A percentile compares a stretch with the other conserved stretches of the same genome.
Evolutionary conservation across 64 coral and sea anemone species (phyloP).

Genomic region (Montipora cactus): DNA sequence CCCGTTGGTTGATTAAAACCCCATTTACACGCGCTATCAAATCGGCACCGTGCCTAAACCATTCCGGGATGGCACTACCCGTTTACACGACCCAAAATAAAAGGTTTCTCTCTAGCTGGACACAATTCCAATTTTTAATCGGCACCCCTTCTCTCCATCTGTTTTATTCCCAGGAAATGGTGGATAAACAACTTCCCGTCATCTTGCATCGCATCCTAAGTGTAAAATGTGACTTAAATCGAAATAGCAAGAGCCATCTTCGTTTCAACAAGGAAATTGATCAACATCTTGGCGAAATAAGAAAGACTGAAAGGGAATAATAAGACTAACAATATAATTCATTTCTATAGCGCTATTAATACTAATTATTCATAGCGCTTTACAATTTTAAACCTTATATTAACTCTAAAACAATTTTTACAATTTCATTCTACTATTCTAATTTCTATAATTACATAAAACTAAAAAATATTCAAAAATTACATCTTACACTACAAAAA

Average conservation of each 20-base stretch:
- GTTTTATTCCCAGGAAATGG: constrained; percentile 21
- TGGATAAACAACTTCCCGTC: neutral
- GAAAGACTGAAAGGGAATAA: too few relatives aligned
- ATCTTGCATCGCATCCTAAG: neutral
- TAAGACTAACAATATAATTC: too few relatives aligned
- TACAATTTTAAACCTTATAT: too few relatives aligned
- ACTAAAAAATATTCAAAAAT: too few relatives aligned
- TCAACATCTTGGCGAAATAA: neutral
- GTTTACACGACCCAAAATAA: constrained; percentile 1
- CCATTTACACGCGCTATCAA: constrained; percentile 34
- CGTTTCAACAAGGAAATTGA: neutral
- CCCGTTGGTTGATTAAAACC: constrained; percentile 40
- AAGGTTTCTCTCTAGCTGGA: neutral
- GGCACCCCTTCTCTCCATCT: neutral
- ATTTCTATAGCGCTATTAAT: too few relatives aligned
- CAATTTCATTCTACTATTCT: too few relatives aligned
- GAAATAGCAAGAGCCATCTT: neutral
- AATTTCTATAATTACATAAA: too few relatives aligned
- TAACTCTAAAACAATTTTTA: too few relatives aligned
- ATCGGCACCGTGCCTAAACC: neutral
- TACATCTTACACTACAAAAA: too few relatives aligned
- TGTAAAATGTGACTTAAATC: constrained; percentile 13
- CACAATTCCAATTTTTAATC: neutral
- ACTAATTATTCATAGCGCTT: too few relatives aligned
- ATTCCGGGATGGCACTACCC: constrained; percentile 30